Evolutionary conservation across 2,888 invertebrate genomes (phyloP).

Genomic region (Troilus luridus): DNA sequence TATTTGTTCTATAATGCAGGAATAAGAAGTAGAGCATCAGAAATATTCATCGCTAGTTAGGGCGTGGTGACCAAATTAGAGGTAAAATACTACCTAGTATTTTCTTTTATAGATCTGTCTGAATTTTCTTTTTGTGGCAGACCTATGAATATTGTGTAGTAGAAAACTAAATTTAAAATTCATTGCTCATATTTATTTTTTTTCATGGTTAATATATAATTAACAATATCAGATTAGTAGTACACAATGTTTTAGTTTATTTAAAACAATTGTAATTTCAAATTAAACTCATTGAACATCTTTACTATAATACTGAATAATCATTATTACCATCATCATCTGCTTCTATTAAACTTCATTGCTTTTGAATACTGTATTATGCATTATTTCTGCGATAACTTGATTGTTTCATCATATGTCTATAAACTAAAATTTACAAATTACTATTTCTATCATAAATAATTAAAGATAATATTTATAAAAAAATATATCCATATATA

Average conservation of each 20-base stretch:
- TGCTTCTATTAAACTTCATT: neutral
- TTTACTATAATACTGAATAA: neutral
- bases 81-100: no score
- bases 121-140: neutral
- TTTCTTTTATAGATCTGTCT: no score
- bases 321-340: conserved; percentile 19
- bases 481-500: neutral
- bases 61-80: no score
- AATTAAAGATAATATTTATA: neutral
- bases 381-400: neutral
- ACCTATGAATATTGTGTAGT: neutral
- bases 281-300: neutral
- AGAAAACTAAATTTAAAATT: neutral
- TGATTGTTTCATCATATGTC: neutral
- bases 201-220: neutral
- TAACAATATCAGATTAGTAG: neutral
- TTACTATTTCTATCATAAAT: neutral
- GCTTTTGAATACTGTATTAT: neutral
- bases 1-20: no score
- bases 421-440: neutral
- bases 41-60: no score
- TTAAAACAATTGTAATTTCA: conserved; percentile 35
- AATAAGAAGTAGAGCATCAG: no score
- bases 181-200: neutral
- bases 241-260: neutral